Percentiles rank a stretch among this genome's conserved stretches.
Evolutionary conservation across 1,140 invertebrate species (phyloP).

Genomic region (Rhopalosiphum maidis): DNA sequence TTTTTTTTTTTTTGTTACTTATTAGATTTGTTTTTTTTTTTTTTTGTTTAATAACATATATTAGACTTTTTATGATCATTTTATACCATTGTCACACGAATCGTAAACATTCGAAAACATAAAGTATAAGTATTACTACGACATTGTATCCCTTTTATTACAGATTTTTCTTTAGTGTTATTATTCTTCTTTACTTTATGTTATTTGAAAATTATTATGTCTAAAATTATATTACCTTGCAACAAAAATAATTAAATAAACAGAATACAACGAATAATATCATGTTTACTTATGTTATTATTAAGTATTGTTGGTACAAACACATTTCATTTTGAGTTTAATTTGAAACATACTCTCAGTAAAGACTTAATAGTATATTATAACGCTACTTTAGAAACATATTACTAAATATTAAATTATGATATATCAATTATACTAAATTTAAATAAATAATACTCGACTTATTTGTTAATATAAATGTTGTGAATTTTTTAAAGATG

Average conservation of each 20-base stretch:
- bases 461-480: neutral
- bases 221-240: neutral
- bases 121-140: neutral
- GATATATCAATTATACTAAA: neutral
- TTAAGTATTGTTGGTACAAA: neutral
- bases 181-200: neutral
- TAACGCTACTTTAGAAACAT: neutral
- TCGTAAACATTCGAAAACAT: neutral
- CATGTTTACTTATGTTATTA: neutral
- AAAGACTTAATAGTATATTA: neutral
- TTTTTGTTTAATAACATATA: neutral
- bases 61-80: neutral
- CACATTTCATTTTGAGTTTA: neutral
- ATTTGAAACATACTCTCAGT: neutral
- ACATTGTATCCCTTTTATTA: slow-evolving; percentile 18
- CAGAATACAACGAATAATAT: neutral
- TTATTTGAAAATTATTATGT: neutral
- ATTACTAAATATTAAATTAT: neutral
- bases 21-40: neutral
- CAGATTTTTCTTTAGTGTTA: neutral
- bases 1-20: neutral
- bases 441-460: neutral
- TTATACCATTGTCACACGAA: neutral
- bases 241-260: neutral
- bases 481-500: neutral